Evolutionary conservation across 2,797 vertebrate genomes (phyloP), one percentile per base, ranked within the genome.

Genomic region (Smutsia temminckii): DNA sequence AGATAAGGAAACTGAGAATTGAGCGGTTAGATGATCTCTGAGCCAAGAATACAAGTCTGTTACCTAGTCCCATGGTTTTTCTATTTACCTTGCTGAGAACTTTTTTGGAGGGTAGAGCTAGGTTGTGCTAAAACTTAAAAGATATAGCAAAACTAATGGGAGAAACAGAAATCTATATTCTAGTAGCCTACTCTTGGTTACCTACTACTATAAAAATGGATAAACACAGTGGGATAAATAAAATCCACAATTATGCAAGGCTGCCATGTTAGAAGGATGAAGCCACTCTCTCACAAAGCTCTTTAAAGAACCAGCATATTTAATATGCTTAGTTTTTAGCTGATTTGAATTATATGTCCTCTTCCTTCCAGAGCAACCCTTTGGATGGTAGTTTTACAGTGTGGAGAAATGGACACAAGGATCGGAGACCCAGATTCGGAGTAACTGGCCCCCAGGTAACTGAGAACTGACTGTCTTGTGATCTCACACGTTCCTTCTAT

Each of bases 81-180:
- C 53, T 69, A 21, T 13, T 64, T 46, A 90, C 16, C 25, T 84
- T 71, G 6, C 20, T 83, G 32, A 61, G 37, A 84, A 92, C 8
- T 3, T 55, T 46, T 8, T 29, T 0, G 23, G n/a, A 29, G 25
- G 17, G 27, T 49, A 34, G 25, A n/a, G 11, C 11, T 37, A 23
- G 51, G 16, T 42, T 89, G 75, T 34, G 49, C 8, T 55, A 51
- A 94, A 95, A 86, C 85, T 63, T 72, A n/a, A 83, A 89, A 86
- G 5, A 78, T 13, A 77, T 1, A 93, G 34, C 32, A 83, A 94
- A 91, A 21, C 42, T 80, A 85, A 75, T 27, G 25, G 37, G 29
- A 72, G 20, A 71, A 93, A 92, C 4, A 29, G 6, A 87, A 97
- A 92, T 63, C 23, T 57, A 4, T 77, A 25, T 72, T 68, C 59